Base-by-base conservation (phyloP, 2,888 invertebrate genomes). In the Dolomedes plantarius region DNA sequence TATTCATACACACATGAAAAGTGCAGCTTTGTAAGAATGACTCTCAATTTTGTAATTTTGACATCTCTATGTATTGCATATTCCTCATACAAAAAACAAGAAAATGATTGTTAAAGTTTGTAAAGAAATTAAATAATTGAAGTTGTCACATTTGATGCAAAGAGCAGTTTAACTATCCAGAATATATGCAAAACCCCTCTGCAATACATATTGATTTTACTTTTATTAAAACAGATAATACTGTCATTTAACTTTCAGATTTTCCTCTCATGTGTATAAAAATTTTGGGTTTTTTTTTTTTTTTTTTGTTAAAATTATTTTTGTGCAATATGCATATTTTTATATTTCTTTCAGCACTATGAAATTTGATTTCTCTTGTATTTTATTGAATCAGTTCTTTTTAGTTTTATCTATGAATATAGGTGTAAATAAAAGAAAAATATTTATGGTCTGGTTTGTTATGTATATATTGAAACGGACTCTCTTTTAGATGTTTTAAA, bases 371-470 rank as follows among this genome's bases (percentile, higher is more conserved):
- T 46, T 16, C 46, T 16, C 36, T 36, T 9, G 9, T n/a, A n/a
- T 46, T 23, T 23, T 1, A 56, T 56, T 5, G 36, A 36, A 36
- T 36, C 9, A 7, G n/a, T 36, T 46, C 5, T 23, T 23, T 5
- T 56, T 6, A 56, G 19, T 23, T 23, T n/a, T 56, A 56, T 19
- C 23, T 3, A 6, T 56, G 56, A 56, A 56, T 23, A 56, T 56
- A 56, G 56, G 23, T 56, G 56, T 56, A 56, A 23, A 56, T 56
- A 56, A 56, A 56, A 46, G n/a, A 56, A 56, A 46, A 23, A 19
- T 56, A 56, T 56, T 56, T 56, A 56, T 56, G 56, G 23, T 56
- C 56, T 56, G 19, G 23, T 56, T 56, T 56, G 56, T 56, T 56
- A 56, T 56, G 56, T 56, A 56, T 56, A 56, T 56, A 56, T 56